Percentiles rank a stretch among this genome's conserved stretches.
phyloP scores from a whole-genome alignment of 2,113 vertebrate species.

The Eurystomus gularis region DNA sequence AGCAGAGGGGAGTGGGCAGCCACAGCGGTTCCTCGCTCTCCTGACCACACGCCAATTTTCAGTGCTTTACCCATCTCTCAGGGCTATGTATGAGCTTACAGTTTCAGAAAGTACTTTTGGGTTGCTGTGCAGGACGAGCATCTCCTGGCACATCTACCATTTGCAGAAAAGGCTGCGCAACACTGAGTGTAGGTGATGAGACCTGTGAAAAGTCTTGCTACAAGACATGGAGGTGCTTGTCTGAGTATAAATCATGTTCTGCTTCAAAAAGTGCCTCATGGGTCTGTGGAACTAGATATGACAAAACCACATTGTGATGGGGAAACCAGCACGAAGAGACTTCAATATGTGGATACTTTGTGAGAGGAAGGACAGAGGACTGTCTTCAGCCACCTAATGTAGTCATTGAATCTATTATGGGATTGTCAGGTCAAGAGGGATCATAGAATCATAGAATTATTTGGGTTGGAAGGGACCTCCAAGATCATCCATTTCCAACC shows the following conservation, averaged over 20 bases:
- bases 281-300: not conserved
- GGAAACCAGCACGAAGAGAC: not conserved
- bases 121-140: no score
- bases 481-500: not conserved
- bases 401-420: not conserved
- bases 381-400: not conserved
- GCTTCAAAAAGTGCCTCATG: not conserved
- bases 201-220: no score
- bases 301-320: not conserved
- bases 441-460: not conserved
- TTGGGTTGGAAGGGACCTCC: not conserved
- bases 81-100: no score
- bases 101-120: no score
- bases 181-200: no score
- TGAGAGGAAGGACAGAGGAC: not conserved
- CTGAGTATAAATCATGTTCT: not conserved
- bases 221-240: not conserved
- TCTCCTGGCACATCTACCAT: no score
- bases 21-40: not conserved
- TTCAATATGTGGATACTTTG: not conserved
- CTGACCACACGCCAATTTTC: not conserved
- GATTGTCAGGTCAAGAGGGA: not conserved
- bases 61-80: not conserved
- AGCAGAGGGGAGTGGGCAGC: constrained; percentile 46
- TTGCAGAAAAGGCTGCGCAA: no score